These are phyloP conservation scores for Anolis carolinensis DNA, from an alignment of 2,113 vertebrate species.

Conservation along the genomic window DNA sequence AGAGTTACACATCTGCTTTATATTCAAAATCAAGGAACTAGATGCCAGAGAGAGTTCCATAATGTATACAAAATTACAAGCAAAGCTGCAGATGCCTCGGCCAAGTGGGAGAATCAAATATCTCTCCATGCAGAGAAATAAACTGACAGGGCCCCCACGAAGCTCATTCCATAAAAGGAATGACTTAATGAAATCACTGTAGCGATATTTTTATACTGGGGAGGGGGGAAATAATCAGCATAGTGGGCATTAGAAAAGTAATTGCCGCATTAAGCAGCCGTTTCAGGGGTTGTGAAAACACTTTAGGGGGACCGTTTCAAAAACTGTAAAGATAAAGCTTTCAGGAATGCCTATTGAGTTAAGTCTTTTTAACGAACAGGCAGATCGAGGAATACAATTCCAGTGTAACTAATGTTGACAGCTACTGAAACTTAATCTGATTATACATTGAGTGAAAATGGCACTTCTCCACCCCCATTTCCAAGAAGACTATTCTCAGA, in stretches of 20 bases:
- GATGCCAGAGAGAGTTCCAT: slow-evolving; percentile 26
- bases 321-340: slow-evolving; percentile 40
- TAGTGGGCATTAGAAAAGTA: slow-evolving; percentile 29
- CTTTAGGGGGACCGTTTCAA: slow-evolving; percentile 40
- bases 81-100: slow-evolving; percentile 38
- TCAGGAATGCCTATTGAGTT: slow-evolving; percentile 40
- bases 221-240: slow-evolving; percentile 31
- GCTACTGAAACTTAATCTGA: slow-evolving; percentile 44
- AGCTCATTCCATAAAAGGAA: slow-evolving; percentile 12
- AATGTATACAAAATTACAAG: slow-evolving; percentile 39
- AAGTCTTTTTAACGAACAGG: slow-evolving; percentile 44
- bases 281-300: slow-evolving; percentile 35
- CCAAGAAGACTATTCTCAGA: slow-evolving; percentile 12
- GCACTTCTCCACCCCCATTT: slow-evolving; percentile 4
- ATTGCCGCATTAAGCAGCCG: slow-evolving; percentile 55
- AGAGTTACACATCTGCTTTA: slow-evolving; percentile 36
- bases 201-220: slow-evolving; percentile 16
- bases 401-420: slow-evolving; percentile 42
- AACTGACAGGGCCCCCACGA: slow-evolving; percentile 21
- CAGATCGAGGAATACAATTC: slow-evolving; percentile 38
- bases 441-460: slow-evolving; percentile 51
- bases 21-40: slow-evolving; percentile 10
- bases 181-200: slow-evolving; percentile 30
- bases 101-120: slow-evolving; percentile 45
- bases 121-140: slow-evolving; percentile 17